A percentile compares a stretch with the other conserved stretches of the same genome.
These are phyloP conservation scores for Haemorhous mexicanus DNA, from an alignment of 2,113 vertebrate genomes.

Conservation along the genomic window DNA sequence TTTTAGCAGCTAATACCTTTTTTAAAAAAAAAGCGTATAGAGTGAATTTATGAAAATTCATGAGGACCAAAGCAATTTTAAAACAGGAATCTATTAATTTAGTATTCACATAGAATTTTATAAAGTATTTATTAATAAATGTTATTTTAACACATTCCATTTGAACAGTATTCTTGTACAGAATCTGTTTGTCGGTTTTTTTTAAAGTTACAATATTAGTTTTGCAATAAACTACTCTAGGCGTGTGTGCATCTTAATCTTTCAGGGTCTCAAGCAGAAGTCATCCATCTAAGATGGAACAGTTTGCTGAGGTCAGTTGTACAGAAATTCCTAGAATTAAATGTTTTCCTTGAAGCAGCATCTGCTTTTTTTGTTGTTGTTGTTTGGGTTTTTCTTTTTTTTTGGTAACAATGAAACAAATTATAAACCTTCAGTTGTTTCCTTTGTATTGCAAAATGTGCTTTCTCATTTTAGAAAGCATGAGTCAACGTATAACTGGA, in stretches of 20 bases:
- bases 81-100: slow-evolving; percentile 84
- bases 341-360: slow-evolving; percentile 68
- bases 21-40: slow-evolving; percentile 69
- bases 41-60: slow-evolving; percentile 75
- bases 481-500: slow-evolving; percentile 68
- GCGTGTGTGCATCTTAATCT: slow-evolving; percentile 61
- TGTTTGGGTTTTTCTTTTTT: neutral
- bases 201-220: slow-evolving; percentile 69
- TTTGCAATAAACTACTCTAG: slow-evolving; percentile 71
- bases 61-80: slow-evolving; percentile 82
- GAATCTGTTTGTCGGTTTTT: slow-evolving; percentile 59
- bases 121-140: slow-evolving; percentile 86
- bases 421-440: slow-evolving; percentile 43
- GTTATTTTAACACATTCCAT: slow-evolving; percentile 85
- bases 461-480: slow-evolving; percentile 56
- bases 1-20: slow-evolving; percentile 71
- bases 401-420: neutral
- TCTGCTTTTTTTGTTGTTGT: slow-evolving; percentile 18
- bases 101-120: slow-evolving; percentile 80
- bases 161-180: slow-evolving; percentile 81
- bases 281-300: slow-evolving; percentile 68
- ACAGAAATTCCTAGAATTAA: slow-evolving; percentile 65
- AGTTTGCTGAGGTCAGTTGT: slow-evolving; percentile 63
- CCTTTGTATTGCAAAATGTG: slow-evolving; percentile 48
- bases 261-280: slow-evolving; percentile 67